Evolutionary conservation across 2,113 vertebrate species (phyloP).

Genomic region (Megatriorchis doriae): DNA sequence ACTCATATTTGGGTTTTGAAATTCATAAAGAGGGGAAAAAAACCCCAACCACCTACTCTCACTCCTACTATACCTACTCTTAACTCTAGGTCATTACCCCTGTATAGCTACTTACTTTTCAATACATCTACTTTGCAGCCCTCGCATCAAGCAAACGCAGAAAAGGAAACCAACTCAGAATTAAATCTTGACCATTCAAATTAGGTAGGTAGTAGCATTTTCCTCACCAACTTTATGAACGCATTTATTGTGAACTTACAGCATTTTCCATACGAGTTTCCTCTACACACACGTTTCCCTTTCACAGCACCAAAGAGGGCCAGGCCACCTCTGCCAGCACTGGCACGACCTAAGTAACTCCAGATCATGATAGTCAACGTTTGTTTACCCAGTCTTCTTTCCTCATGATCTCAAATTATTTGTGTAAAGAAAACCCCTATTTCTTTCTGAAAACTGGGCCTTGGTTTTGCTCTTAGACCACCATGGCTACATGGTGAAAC

Average conservation of each 20-base stretch:
- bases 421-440: neutral
- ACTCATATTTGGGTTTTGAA: neutral
- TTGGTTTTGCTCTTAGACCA: neutral
- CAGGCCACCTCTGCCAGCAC: neutral
- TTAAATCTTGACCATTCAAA: neutral
- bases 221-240: neutral
- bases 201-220: neutral
- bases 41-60: neutral
- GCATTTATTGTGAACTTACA: neutral
- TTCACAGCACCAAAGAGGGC: neutral
- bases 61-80: neutral
- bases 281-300: neutral
- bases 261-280: neutral
- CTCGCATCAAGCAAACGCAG: neutral
- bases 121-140: neutral
- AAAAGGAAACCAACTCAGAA: neutral
- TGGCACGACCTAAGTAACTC: accelerated
- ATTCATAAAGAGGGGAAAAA: neutral
- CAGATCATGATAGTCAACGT: neutral
- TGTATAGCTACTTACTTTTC: neutral
- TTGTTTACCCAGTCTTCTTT: neutral
- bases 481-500: neutral
- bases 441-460: neutral
- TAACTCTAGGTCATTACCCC: neutral
- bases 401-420: neutral